A percentile compares a stretch with the other conserved stretches of the same genome.
Evolutionary conservation across 2,113 vertebrate species (phyloP).

Genomic region (Boleophthalmus pectinirostris): DNA sequence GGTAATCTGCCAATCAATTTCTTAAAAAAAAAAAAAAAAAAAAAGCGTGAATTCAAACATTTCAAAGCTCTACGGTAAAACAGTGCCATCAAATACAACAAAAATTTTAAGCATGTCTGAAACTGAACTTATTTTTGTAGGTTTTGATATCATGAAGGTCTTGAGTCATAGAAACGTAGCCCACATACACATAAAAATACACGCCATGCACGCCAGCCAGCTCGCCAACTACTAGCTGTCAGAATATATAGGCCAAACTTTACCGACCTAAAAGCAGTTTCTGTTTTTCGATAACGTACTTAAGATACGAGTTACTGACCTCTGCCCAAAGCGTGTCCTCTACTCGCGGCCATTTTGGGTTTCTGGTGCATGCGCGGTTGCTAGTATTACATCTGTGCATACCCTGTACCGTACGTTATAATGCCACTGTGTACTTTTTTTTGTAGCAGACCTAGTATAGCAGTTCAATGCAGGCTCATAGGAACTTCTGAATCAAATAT

Average conservation of each 20-base stretch:
- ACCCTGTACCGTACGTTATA: neutral
- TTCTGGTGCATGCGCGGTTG: neutral
- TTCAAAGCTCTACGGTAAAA: no score
- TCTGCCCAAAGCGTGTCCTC: neutral
- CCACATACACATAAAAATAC: neutral
- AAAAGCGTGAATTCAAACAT: no score
- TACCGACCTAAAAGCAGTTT: neutral
- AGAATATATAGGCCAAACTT: neutral
- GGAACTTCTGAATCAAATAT: neutral
- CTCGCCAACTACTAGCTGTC: neutral
- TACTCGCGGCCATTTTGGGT: constrained; percentile 3
- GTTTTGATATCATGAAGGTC: neutral
- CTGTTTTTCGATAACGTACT: neutral
- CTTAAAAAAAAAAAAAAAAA: no score
- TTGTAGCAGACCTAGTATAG: neutral
- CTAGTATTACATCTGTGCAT: neutral
- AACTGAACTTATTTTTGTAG: no score
- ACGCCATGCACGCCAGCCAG: neutral
- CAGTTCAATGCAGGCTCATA: neutral
- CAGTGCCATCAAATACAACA: no score
- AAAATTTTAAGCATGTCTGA: no score
- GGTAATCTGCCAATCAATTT: no score
- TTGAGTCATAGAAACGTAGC: neutral
- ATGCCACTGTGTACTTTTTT: neutral
- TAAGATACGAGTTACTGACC: neutral